Percentiles rank a stretch among this genome's conserved stretches.
Conservation (phyloP, 1,140 invertebrate genomes). For the Pectinophora gossypiella region DNA sequence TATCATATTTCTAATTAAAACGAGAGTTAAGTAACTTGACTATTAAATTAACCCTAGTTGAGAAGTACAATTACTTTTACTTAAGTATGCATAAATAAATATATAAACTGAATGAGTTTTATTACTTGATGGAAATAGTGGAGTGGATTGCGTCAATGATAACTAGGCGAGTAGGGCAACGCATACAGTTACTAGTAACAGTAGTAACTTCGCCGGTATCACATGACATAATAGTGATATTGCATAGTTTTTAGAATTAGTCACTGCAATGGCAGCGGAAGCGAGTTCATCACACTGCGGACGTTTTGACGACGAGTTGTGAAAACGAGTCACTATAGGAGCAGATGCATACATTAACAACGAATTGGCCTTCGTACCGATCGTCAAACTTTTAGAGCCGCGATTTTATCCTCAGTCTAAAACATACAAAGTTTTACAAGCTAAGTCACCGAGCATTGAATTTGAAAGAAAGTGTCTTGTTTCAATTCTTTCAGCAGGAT, state of each 20-base stretch:
- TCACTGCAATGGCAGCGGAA: slow-evolving; percentile 24
- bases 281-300: slow-evolving; percentile 23
- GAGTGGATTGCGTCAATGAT: slow-evolving; percentile 22
- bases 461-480: too few species aligned
- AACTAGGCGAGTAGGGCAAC: slow-evolving; percentile 25
- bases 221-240: slow-evolving; percentile 3
- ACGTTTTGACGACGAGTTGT: slow-evolving; percentile 3
- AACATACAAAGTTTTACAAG: too few species aligned
- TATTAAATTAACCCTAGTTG: too few species aligned
- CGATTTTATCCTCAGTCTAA: too few species aligned
- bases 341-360: not conserved
- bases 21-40: too few species aligned
- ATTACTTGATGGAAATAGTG: slow-evolving; percentile 18
- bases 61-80: too few species aligned
- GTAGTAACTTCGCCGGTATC: slow-evolving; percentile 4
- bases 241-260: slow-evolving; percentile 8
- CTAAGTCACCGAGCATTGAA: too few species aligned
- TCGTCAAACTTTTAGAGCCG: too few species aligned
- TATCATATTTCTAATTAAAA: not conserved
- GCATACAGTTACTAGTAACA: not conserved
- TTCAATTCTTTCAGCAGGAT: too few species aligned
- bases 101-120: not conserved
- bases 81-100: too few species aligned
- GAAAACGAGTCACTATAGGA: not conserved
- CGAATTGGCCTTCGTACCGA: too few species aligned